Base-by-base conservation (phyloP, 2,888 invertebrate species). In the Pelosia muscerda region DNA sequence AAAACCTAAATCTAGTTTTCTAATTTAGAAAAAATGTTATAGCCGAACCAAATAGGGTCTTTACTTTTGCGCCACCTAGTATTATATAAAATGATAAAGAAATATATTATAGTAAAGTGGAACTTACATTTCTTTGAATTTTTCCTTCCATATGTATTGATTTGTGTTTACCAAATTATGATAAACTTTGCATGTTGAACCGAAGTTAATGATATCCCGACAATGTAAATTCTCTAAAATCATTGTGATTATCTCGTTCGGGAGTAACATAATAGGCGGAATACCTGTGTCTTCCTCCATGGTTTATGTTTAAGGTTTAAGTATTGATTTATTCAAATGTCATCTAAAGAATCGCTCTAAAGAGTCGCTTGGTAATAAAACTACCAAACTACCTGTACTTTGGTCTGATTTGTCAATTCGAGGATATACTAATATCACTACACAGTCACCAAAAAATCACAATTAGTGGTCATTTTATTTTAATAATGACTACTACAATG, bases 111-210 rank as follows among this genome's bases (percentile, higher is more conserved):
- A 28, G 15, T 3, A 9, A 22, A 26, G 1, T 31, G 22, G 22
- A 10, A 85, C 92, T 89, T 85, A 92, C 92, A 75, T 74, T 63
- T 72, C 63, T 72, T 80, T 85, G 26, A 87, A 83, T 69, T 86
- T 85, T 13, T 71, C 72, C 75, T 87, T 92, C 91, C 92, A 92
- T 13, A 92, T 78, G 64, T 74, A 76, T 57, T 88, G 84, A 75
- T 91, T 90, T 58, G 81, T 86, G n/a, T 85, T 87, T 2, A 96
- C 88, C 63, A 95, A 81, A 69, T 91, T 88, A 77, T 94, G 85
- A 68, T 95, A 95, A 53, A 90, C 90, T 78, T 92, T 95, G 85
- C 96, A 96, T 23, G 96, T 95, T 63, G 89, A 79, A 25, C 95
- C 90, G 77, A 96, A 95, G 81, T 91, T 92, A 19, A 95, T 69